Evolutionary conservation across 1,140 invertebrate genomes (phyloP).

Genomic region (Pectinophora gossypiella): DNA sequence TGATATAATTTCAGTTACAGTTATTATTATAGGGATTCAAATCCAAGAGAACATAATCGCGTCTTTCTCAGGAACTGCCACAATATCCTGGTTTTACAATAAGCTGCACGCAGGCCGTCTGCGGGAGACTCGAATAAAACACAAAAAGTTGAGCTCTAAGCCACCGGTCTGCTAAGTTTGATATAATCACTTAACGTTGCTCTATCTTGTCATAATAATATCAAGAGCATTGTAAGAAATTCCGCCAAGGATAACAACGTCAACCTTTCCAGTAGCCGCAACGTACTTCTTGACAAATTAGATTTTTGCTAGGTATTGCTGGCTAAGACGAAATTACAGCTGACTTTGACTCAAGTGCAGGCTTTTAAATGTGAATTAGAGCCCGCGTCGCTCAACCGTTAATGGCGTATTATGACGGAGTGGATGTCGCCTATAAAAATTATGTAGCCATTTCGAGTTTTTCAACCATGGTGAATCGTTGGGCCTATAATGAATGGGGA

Average conservation of each 20-base stretch:
- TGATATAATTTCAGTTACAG: too few species aligned
- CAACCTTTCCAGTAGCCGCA: constrained; percentile 31
- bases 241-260: background rate
- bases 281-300: constrained; percentile 70
- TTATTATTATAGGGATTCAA: too few species aligned
- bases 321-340: constrained; percentile 69
- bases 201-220: background rate
- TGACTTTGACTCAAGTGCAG: constrained; percentile 71
- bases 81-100: background rate
- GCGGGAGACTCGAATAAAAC: background rate
- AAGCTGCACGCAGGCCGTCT: background rate
- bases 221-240: background rate
- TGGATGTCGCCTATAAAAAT: constrained; percentile 58
- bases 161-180: background rate
- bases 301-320: constrained; percentile 67
- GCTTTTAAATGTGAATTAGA: constrained; percentile 73
- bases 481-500: constrained; percentile 5
- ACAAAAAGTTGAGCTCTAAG: background rate
- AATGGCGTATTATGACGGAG: constrained; percentile 70
- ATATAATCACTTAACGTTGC: background rate
- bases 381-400: constrained; percentile 62
- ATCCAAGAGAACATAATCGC: too few species aligned
- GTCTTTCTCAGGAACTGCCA: too few species aligned
- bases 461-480: constrained; percentile 3
- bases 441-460: constrained; percentile 40